Conservation (phyloP, 1,140 invertebrate genomes). For the Diachasmimorpha longicaudata region DNA sequence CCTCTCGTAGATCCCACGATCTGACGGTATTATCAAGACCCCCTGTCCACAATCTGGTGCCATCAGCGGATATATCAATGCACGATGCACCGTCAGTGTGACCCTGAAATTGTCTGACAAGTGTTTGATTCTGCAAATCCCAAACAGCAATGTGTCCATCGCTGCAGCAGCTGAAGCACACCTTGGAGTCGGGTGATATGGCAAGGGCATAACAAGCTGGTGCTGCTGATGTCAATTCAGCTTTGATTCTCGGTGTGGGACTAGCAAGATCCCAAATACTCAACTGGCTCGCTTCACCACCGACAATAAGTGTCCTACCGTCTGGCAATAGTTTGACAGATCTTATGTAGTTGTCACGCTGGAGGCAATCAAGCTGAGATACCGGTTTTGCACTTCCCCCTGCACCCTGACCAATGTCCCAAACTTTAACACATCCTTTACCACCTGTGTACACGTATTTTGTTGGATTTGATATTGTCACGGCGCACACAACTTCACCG, state of each 20-base stretch:
- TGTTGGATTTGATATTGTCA: conserved; percentile 83
- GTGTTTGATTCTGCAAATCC: conserved; percentile 93
- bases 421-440: conserved; percentile 91
- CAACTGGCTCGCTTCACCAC: conserved; percentile 88
- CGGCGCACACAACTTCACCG: conserved; percentile 87
- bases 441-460: conserved; percentile 88
- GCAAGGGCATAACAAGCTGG: conserved; percentile 91
- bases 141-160: conserved; percentile 97
- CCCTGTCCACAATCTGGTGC: conserved; percentile 95
- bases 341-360: conserved; percentile 89
- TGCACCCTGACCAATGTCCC: conserved; percentile 77
- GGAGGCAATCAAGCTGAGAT: conserved; percentile 82
- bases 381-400: conserved; percentile 72
- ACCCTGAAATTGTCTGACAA: conserved; percentile 90
- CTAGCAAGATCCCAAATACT: conserved; percentile 89
- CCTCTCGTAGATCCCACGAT: conserved; percentile 93
- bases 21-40: conserved; percentile 94
- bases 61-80: conserved; percentile 95
- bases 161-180: conserved; percentile 96
- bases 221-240: conserved; percentile 92
- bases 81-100: conserved; percentile 97
- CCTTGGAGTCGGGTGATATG: conserved; percentile 89
- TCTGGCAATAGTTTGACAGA: conserved; percentile 92
- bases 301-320: conserved; percentile 87
- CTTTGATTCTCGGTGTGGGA: conserved; percentile 87